These are phyloP conservation scores for Rosalia funebris DNA, from an alignment of 2,888 invertebrate species.

Conservation along the genomic window DNA sequence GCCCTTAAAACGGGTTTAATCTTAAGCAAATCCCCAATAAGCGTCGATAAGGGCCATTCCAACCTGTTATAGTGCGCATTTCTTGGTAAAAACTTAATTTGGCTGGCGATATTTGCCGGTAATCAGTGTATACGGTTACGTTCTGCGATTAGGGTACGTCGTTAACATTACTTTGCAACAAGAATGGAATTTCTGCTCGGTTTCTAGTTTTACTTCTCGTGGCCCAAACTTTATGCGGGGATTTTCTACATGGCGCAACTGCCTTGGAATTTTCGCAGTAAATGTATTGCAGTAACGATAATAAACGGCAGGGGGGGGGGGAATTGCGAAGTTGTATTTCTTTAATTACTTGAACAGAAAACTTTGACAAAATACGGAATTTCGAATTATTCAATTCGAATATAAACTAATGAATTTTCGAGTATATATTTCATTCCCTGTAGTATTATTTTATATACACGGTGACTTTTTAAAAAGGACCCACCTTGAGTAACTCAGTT, in stretches of 20 bases:
- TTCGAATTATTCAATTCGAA: too few relatives aligned
- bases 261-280: too few relatives aligned
- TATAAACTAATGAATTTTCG: too few relatives aligned
- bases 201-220: constrained; percentile 18
- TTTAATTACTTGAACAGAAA: too few relatives aligned
- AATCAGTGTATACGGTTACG: constrained; percentile 47
- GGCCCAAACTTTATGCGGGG: not conserved
- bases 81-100: constrained; percentile 48
- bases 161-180: constrained; percentile 34
- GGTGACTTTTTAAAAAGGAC: too few relatives aligned
- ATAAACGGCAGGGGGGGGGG: too few relatives aligned
- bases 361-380: too few relatives aligned
- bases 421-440: too few relatives aligned
- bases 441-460: too few relatives aligned
- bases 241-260: not conserved
- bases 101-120: constrained; percentile 40
- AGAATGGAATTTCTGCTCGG: constrained; percentile 16
- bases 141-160: constrained; percentile 35
- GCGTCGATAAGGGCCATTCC: constrained; percentile 32
- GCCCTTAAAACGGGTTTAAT: constrained; percentile 11
- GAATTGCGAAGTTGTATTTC: too few relatives aligned
- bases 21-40: constrained; percentile 22
- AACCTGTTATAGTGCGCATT: constrained; percentile 32
- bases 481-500: too few relatives aligned
- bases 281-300: too few relatives aligned